phyloP scores from a whole-genome alignment of 2,888 invertebrate genomes.

The Athrips mouffetella region DNA sequence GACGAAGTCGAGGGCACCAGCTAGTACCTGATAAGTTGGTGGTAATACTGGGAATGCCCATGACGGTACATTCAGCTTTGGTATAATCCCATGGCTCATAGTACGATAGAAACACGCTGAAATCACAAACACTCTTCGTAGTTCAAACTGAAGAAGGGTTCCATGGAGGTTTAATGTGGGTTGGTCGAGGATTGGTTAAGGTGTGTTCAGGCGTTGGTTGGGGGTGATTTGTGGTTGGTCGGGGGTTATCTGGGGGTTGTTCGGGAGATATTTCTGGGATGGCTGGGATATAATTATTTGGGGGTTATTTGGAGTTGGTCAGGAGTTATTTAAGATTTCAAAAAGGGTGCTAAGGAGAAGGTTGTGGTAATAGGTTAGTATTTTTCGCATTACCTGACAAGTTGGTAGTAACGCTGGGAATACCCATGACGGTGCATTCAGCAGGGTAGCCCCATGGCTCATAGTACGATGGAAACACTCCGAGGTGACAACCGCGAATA shows the following conservation, averaged over 20 bases:
- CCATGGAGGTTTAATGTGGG: slow-evolving; percentile 96
- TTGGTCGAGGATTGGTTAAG: slow-evolving; percentile 86
- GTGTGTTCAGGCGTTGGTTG: too few relatives aligned
- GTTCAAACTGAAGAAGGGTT: slow-evolving; percentile 97
- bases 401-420: slow-evolving; percentile 98
- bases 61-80: slow-evolving; percentile 99
- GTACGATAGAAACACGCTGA: slow-evolving; percentile 99
- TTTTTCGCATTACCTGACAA: slow-evolving; percentile 92
- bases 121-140: slow-evolving; percentile 99
- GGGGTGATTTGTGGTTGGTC: too few relatives aligned
- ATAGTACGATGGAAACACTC: slow-evolving; percentile 99
- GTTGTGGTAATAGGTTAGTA: too few relatives aligned
- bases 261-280: too few relatives aligned
- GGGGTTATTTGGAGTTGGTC: too few relatives aligned
- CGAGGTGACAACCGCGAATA: slow-evolving; percentile 98
- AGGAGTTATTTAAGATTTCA: too few relatives aligned
- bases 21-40: slow-evolving; percentile 98
- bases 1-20: too few relatives aligned
- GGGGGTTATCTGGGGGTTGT: too few relatives aligned
- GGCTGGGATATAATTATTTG: too few relatives aligned
- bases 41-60: slow-evolving; percentile 99
- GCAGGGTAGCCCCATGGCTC: slow-evolving; percentile 99
- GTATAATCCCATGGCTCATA: slow-evolving; percentile 99
- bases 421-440: slow-evolving; percentile 99
- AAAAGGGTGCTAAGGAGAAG: too few relatives aligned